phyloP scores from a whole-genome alignment of 2,888 invertebrate genomes.

The Patella depressa region DNA sequence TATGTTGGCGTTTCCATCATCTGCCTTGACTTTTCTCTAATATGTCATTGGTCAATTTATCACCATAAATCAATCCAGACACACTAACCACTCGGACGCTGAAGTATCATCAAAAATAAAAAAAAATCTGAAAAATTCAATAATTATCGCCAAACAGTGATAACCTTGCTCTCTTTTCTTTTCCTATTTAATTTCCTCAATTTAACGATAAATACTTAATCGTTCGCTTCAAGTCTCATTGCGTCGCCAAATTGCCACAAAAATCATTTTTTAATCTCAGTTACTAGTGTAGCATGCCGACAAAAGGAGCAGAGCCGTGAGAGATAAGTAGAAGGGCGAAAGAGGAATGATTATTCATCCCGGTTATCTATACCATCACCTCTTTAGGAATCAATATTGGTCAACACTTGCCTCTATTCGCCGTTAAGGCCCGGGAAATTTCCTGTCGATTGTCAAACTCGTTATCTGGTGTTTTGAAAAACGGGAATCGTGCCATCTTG shows the following conservation, averaged over 20 bases:
- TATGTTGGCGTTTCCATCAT: too few species aligned
- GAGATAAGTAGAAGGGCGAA: background rate
- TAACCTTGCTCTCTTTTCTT: background rate
- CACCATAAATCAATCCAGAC: too few species aligned
- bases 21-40: too few species aligned
- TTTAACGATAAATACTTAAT: slow-evolving; percentile 9
- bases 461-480: slow-evolving; percentile 9
- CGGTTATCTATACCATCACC: background rate
- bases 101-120: too few species aligned
- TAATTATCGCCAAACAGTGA: background rate
- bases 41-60: too few species aligned
- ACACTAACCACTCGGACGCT: too few species aligned
- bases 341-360: background rate
- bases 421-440: slow-evolving; percentile 3
- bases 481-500: slow-evolving; percentile 6
- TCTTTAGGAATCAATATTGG: slow-evolving; percentile 7
- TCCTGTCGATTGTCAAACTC: slow-evolving; percentile 5
- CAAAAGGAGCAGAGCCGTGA: slow-evolving; percentile 2
- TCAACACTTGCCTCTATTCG: slow-evolving; percentile 9
- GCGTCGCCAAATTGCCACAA: slow-evolving; percentile 4
- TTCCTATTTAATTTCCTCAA: slow-evolving; percentile 3
- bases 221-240: slow-evolving; percentile 10
- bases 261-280: slow-evolving; percentile 7
- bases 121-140: background rate
- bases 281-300: background rate